Evolutionary conservation across 2,888 invertebrate species (phyloP).

Genomic region (Drosophila austrosaltans): DNA sequence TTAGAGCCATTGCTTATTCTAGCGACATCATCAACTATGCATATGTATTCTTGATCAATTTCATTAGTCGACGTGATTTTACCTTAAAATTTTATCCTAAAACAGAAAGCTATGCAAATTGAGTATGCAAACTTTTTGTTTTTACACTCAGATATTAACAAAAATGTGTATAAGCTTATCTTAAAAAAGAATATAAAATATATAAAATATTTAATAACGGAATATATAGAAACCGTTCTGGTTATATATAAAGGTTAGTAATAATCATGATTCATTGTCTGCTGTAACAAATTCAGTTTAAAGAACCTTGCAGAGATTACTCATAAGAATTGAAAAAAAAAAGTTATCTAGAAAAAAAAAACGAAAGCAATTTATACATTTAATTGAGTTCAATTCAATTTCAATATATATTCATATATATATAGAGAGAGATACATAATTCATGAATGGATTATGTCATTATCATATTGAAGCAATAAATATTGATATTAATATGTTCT

Average conservation of each 20-base stretch:
- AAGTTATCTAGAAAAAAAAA: background rate
- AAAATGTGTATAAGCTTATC: too few relatives aligned
- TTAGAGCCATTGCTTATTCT: background rate
- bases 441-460: slow-evolving; percentile 14
- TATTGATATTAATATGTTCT: slow-evolving; percentile 16
- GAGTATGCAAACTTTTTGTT: too few relatives aligned
- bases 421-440: background rate
- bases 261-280: too few relatives aligned
- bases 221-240: too few relatives aligned
- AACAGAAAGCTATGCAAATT: background rate
- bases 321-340: background rate
- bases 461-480: slow-evolving; percentile 15
- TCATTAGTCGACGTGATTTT: background rate
- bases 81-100: too few relatives aligned
- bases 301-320: too few relatives aligned
- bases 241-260: too few relatives aligned
- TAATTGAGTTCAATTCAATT: background rate
- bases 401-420: background rate
- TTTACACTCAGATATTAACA: too few relatives aligned
- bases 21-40: background rate
- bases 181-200: too few relatives aligned
- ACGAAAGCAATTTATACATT: background rate
- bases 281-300: too few relatives aligned
- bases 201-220: too few relatives aligned
- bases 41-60: background rate